Base-by-base conservation (phyloP, 2,888 invertebrate species). In the Drosophila vallismaia region DNA sequence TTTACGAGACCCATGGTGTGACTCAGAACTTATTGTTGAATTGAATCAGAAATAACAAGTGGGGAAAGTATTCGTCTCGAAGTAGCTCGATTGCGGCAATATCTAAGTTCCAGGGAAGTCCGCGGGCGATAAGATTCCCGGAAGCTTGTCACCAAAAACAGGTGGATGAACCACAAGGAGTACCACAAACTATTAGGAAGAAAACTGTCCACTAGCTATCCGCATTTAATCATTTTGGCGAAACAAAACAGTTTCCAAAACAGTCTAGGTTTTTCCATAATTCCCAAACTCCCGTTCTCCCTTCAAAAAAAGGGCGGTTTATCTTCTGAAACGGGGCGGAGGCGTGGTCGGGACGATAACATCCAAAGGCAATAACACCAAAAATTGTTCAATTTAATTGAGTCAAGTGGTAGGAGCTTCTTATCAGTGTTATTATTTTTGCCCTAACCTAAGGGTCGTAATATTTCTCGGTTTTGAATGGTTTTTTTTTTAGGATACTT, bases 301-400 rank as follows among this genome's bases (percentile, higher is more conserved):
- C 19, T 5, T 28, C 6, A 5, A 5, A 8, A 36, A 10, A n/a
- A 14, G 42, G 40, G 7, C 36, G 33, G 46, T 40, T 59, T 70
- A 69, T 70, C 71, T 53, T 14, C 24, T 36, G 46, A 19, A 10
- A n/a, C 19, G 26, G 49, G 42, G 36, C 24, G 8, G 52, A 44
- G 42, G 44, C 24, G 8, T 48, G 12, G 24, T 33, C 38, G 46
- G 50, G 36, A 51, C 71, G 73, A 72, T 71, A 56, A 64, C 56
- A 71, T 56, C 50, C 58, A 12, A 57, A 64, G 29, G 52, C 52
- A 73, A 71, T 79, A 58, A 66, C 74, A 68, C 40, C 63, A 49
- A 59, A 36, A 84, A 84, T 84, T 86, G 85, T 77, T 81, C 78
- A 76, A 70, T 74, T 86, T 86, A 86, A 82, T 86, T 82, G 82